These are phyloP conservation scores for Carassius gibelio DNA, from an alignment of 2,113 vertebrate genomes.

Conservation along the genomic window DNA sequence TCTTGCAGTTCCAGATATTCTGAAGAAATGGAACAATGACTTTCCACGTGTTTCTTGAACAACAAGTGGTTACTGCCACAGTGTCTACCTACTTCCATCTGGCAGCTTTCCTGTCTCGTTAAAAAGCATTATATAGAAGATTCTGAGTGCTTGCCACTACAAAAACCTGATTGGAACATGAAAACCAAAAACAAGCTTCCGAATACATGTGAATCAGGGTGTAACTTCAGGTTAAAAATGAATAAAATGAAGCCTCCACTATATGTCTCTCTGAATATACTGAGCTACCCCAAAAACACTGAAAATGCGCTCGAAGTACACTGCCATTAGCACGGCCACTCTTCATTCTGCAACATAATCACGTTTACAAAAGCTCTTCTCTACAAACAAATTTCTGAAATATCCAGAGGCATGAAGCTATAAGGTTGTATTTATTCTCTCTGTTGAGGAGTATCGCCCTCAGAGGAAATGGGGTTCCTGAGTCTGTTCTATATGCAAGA, in stretches of 20 bases:
- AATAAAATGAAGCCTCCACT: not conserved
- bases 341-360: not conserved
- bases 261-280: not conserved
- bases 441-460: conserved; percentile 8
- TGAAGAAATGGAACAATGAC: not conserved
- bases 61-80: not conserved
- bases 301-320: not conserved
- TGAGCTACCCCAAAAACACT: not conserved
- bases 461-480: conserved; percentile 1
- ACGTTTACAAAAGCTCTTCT: not conserved
- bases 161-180: not conserved
- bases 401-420: conserved; percentile 4
- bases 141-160: not conserved
- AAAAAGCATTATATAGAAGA: not conserved
- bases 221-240: not conserved
- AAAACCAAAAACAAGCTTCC: not conserved
- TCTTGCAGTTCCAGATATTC: conserved; percentile 2
- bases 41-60: not conserved
- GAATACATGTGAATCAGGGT: not conserved
- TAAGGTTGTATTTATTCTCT: conserved; percentile 11
- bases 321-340: not conserved
- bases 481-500: conserved; percentile 46
- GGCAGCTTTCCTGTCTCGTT: not conserved
- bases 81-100: not conserved
- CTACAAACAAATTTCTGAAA: conserved; percentile 4